These are phyloP conservation scores for Bombycilla garrulus DNA, from an alignment of 2,113 vertebrate species.

Conservation along the genomic window DNA sequence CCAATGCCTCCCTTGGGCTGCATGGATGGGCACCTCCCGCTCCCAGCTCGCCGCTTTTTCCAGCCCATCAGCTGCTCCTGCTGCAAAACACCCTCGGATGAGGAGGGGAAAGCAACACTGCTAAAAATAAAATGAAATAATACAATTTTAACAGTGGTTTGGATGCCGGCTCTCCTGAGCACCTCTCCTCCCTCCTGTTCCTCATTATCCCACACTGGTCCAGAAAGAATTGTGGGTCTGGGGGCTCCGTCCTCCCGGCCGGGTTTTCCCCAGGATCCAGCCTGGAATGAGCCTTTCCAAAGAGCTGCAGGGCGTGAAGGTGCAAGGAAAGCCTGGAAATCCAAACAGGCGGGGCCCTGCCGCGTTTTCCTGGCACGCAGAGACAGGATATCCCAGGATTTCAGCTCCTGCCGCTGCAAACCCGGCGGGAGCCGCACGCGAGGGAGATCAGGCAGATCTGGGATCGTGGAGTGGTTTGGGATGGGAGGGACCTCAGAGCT, in stretches of 20 bases:
- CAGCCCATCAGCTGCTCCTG: conserved; percentile 15
- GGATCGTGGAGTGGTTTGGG: not conserved
- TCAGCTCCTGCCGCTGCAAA: not conserved
- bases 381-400: not conserved
- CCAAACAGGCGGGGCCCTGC: not conserved
- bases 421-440: no score
- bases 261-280: not conserved
- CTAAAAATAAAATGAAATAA: not conserved
- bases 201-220: accelerated
- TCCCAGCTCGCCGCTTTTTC: not conserved
- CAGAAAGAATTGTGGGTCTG: not conserved
- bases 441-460: no score
- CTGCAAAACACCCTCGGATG: not conserved
- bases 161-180: not conserved
- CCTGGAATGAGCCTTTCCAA: not conserved
- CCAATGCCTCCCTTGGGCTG: not conserved
- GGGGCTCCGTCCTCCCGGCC: not conserved
- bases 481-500: no score
- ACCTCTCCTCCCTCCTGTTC: not conserved
- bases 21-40: not conserved
- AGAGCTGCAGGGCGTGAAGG: not conserved
- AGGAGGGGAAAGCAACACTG: not conserved
- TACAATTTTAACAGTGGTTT: not conserved
- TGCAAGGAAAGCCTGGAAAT: not conserved
- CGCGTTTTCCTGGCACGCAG: not conserved